Evolutionary conservation across 2,113 vertebrate genomes (phyloP).

Genomic region (Mirza zaza): DNA sequence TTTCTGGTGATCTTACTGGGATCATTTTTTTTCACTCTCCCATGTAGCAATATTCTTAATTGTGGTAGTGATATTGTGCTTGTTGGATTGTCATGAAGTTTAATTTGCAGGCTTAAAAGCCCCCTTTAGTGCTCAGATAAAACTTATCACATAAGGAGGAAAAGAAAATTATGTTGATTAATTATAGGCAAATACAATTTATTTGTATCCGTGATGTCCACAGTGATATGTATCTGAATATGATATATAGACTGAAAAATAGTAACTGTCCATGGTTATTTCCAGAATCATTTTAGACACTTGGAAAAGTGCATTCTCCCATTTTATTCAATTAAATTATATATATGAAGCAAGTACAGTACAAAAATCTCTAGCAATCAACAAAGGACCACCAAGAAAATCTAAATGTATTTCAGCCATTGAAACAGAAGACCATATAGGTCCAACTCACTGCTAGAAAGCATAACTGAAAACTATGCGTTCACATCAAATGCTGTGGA

Average conservation of each 20-base stretch:
- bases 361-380: not conserved
- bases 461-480: not conserved
- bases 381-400: constrained; percentile 16
- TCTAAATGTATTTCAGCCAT: constrained; percentile 31
- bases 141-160: not conserved
- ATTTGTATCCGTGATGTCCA: not conserved
- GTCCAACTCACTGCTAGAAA: constrained; percentile 46
- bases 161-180: constrained; percentile 34
- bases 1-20: not conserved
- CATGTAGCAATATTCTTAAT: not conserved
- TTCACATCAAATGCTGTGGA: not conserved
- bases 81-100: not conserved
- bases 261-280: constrained; percentile 21
- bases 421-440: constrained; percentile 54
- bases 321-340: constrained; percentile 32
- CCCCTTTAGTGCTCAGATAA: not conserved
- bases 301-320: not conserved
- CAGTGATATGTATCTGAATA: not conserved
- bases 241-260: not conserved
- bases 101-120: constrained; percentile 31
- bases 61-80: not conserved
- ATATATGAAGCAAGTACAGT: not conserved
- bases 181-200: constrained; percentile 23
- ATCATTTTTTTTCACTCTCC: not conserved
- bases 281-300: not conserved